phyloP scores from a whole-genome alignment of 2,888 invertebrate species.

The Scelioninae gen. 2 region DNA sequence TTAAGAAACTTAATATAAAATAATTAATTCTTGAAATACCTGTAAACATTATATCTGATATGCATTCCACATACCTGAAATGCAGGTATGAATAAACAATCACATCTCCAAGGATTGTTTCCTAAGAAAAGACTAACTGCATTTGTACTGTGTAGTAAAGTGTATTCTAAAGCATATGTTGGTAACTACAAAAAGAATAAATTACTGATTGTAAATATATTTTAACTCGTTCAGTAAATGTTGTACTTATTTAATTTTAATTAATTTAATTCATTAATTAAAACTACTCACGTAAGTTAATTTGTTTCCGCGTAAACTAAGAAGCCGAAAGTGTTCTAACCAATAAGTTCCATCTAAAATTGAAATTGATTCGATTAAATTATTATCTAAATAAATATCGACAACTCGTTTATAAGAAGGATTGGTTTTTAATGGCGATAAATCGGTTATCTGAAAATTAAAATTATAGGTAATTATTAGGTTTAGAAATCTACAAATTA shows the following conservation, averaged over 20 bases:
- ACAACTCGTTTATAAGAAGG: constrained; percentile 81
- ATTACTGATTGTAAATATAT: too few species aligned
- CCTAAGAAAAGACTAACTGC: constrained; percentile 84
- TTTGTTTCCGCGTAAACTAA: constrained; percentile 86
- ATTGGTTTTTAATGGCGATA: constrained; percentile 81
- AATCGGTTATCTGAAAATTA: constrained; percentile 79
- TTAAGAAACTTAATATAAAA: too few species aligned
- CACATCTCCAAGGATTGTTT: constrained; percentile 89
- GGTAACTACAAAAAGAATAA: constrained; percentile 84
- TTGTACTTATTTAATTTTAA: too few species aligned
- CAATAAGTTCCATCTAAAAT: constrained; percentile 86
- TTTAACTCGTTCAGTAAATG: too few species aligned
- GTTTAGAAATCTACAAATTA: too few species aligned
- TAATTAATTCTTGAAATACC: too few species aligned
- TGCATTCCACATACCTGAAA: constrained; percentile 86
- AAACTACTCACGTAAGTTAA: constrained; percentile 80
- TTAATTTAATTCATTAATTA: too few species aligned
- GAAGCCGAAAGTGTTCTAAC: constrained; percentile 85
- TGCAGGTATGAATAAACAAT: constrained; percentile 86
- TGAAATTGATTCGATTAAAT: constrained; percentile 81
- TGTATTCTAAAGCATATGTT: constrained; percentile 87
- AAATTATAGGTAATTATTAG: too few species aligned
- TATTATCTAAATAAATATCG: constrained; percentile 87
- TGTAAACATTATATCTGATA: too few species aligned
- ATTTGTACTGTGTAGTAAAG: constrained; percentile 83